phyloP scores from a whole-genome alignment of 2,797 vertebrate species.

The Chrosomus eos region DNA sequence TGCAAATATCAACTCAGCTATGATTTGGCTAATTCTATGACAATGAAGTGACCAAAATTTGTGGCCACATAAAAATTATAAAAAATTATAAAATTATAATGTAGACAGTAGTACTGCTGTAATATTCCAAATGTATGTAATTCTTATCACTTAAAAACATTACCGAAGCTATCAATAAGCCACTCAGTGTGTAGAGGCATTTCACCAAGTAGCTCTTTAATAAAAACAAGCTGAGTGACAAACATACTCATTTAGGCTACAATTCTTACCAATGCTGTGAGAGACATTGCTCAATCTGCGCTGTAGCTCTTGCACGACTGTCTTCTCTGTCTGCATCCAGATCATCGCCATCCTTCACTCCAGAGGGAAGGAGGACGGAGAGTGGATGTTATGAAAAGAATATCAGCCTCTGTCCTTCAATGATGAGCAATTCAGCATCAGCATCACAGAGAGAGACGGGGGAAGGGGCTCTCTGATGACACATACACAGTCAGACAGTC shows the following conservation, averaged over 20 bases:
- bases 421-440: constrained; percentile 43
- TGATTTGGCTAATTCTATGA: not conserved
- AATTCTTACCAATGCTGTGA: constrained; percentile 60
- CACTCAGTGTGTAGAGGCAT: constrained; percentile 1
- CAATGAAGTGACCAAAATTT: not conserved
- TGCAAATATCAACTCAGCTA: not conserved
- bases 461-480: constrained; percentile 33
- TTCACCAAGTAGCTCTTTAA: not conserved
- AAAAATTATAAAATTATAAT: not conserved
- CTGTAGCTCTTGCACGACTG: constrained; percentile 49
- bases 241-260: not conserved
- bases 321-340: constrained; percentile 57
- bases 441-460: constrained; percentile 28
- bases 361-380: constrained; percentile 30
- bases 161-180: not conserved
- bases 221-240: not conserved
- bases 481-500: constrained; percentile 31
- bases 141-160: not conserved
- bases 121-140: not conserved
- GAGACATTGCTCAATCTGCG: constrained; percentile 50
- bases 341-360: constrained; percentile 59
- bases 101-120: not conserved
- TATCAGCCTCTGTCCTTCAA: constrained; percentile 37
- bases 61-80: too few species aligned
- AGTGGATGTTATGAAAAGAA: constrained; percentile 44